Conservation (phyloP, 2,888 invertebrate species). For the Enchytraeus crypticus region DNA sequence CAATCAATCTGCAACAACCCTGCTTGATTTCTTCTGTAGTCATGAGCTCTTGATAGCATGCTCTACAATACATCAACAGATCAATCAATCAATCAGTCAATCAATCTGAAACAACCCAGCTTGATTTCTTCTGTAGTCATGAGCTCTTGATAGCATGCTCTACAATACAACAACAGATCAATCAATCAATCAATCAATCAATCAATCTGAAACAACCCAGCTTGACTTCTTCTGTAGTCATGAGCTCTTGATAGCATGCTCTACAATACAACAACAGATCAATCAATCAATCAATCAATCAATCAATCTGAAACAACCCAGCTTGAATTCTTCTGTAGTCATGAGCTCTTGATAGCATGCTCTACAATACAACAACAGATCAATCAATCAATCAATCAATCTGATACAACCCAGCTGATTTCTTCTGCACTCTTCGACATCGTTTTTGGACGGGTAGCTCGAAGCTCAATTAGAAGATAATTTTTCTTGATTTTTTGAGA, state of each 20-base stretch:
- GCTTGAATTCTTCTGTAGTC: slow-evolving; percentile 42
- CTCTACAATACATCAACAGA: slow-evolving; percentile 45
- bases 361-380: slow-evolving; percentile 43
- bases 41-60: slow-evolving; percentile 61
- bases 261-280: no score
- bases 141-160: slow-evolving; percentile 61
- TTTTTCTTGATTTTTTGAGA: no score
- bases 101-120: slow-evolving; percentile 29
- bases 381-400: slow-evolving; percentile 3
- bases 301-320: slow-evolving; percentile 29
- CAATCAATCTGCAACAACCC: slow-evolving; percentile 30
- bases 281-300: slow-evolving; percentile 12
- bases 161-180: slow-evolving; percentile 31
- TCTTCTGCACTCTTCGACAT: slow-evolving; percentile 49
- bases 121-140: slow-evolving; percentile 47
- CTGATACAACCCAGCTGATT: slow-evolving; percentile 30
- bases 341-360: slow-evolving; percentile 60
- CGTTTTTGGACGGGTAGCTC: no score
- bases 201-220: no score
- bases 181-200: no score
- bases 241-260: no score
- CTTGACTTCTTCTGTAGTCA: no score
- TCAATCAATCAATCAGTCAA: slow-evolving; percentile 2
- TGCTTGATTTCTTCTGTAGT: slow-evolving; percentile 37
- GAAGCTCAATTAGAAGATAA: no score